These are phyloP conservation scores for Himalopsyche phryganea DNA, from an alignment of 1,140 invertebrate species.

Conservation along the genomic window DNA sequence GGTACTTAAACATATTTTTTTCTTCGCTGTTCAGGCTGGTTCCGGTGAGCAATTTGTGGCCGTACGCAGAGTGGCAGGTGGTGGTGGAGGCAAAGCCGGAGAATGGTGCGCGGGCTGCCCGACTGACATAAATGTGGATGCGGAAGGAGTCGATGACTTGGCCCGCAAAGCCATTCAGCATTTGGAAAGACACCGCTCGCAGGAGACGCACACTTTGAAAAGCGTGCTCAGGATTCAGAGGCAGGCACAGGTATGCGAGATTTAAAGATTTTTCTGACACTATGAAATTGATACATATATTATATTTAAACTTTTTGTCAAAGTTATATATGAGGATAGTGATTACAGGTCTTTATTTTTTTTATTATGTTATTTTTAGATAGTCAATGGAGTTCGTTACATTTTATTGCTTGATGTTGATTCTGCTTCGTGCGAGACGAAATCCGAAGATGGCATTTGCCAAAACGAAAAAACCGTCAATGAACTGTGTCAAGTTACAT, in stretches of 20 bases:
- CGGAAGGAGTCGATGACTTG: slow-evolving; percentile 44
- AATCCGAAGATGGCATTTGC: slow-evolving; percentile 4
- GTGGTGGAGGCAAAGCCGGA: slow-evolving; percentile 33
- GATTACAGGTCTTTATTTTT: neutral
- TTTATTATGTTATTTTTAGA: slow-evolving; percentile 38
- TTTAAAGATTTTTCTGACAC: neutral
- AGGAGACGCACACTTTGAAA: slow-evolving; percentile 39
- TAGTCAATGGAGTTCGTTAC: slow-evolving; percentile 50
- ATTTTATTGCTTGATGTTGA: slow-evolving; percentile 43
- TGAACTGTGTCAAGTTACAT: slow-evolving; percentile 42
- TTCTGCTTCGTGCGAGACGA: slow-evolving; percentile 38
- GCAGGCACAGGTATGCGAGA: slow-evolving; percentile 45
- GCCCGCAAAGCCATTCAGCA: slow-evolving; percentile 41
- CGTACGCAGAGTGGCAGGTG: slow-evolving; percentile 37
- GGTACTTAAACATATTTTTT: too few species aligned
- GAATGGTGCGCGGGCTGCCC: slow-evolving; percentile 47
- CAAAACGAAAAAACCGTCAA: slow-evolving; percentile 33
- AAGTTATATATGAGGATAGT: neutral
- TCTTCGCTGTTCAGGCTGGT: slow-evolving; percentile 42
- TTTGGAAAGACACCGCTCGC: slow-evolving; percentile 43
- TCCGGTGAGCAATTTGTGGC: slow-evolving; percentile 52
- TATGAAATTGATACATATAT: neutral
- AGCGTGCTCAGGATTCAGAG: slow-evolving; percentile 44
- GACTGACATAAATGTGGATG: slow-evolving; percentile 42
- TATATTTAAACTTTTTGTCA: neutral